Conservation (phyloP, 1,140 invertebrate species). For the Nephotettix cincticeps region DNA sequence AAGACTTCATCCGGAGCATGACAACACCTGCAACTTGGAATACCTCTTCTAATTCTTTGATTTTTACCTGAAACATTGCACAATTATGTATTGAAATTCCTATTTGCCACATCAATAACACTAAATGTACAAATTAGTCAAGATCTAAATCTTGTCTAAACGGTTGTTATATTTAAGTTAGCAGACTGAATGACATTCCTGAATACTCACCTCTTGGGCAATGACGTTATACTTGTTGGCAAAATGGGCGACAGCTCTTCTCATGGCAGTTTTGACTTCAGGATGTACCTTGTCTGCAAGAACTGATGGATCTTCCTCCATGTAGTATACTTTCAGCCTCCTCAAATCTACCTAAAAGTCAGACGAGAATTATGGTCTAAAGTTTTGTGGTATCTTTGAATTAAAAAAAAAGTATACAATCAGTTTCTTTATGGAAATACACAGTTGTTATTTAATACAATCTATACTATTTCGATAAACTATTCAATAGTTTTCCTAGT, state of each 20-base stretch:
- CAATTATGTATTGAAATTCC: too few relatives aligned
- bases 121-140: background rate
- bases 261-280: slow-evolving; percentile 71
- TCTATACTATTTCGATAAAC: too few relatives aligned
- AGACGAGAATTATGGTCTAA: too few relatives aligned
- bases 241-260: slow-evolving; percentile 61
- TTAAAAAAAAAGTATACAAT: too few relatives aligned
- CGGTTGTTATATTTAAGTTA: too few relatives aligned
- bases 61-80: slow-evolving; percentile 33
- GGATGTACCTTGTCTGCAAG: slow-evolving; percentile 66
- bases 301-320: slow-evolving; percentile 74
- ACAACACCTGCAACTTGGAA: slow-evolving; percentile 30
- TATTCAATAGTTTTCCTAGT: too few relatives aligned
- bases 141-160: background rate
- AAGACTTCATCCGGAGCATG: slow-evolving; percentile 32
- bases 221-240: slow-evolving; percentile 58
- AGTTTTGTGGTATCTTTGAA: too few relatives aligned
- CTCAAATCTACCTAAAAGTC: slow-evolving; percentile 56
- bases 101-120: background rate
- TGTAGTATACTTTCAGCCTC: slow-evolving; percentile 64
- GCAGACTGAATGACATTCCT: background rate
- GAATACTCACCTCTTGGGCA: slow-evolving; percentile 57
- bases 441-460: too few relatives aligned
- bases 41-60: slow-evolving; percentile 31
- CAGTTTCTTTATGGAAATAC: too few relatives aligned